Base-by-base conservation (phyloP, 2,888 invertebrate species). In the Andrena dorsata region DNA sequence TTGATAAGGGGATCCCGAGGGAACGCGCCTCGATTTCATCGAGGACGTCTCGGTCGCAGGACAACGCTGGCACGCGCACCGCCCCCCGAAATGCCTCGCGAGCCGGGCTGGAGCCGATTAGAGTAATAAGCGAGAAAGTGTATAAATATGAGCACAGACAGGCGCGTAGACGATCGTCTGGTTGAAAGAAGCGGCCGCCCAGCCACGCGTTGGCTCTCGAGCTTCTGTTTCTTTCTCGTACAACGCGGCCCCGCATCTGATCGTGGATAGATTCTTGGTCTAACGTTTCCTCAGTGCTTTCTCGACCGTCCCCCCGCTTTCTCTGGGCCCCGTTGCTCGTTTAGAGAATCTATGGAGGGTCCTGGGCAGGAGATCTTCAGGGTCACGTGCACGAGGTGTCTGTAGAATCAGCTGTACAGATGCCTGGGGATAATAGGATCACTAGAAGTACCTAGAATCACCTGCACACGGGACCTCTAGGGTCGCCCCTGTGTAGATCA, bases 101-200 rank as follows among this genome's bases (percentile, higher is more conserved):
- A 75, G 41, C 53, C 56, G 56, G 74, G 81, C 74, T 70, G 61
- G 77, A 82, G 83, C 78, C 68, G 70, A 83, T 82, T 82, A 78
- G 75, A 72, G 51, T 82, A 83, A 75, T 72, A 71, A 72, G 65
- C 35, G 70, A 82, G 41, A 32, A 75, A 75, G 61, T 56, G 76
- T 77, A 76, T 49, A 68, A 80, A 56, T 23, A 49, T 65, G 61
- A 66, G 56, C 76, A 60, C 65, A 51, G 74, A 74, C 64, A 80
- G 53, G 8, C 58, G 73, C 51, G 76, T 28, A 35, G 49, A 47
- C 65, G 64, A 70, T 51, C 58, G 16, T 30, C 64, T 56, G 51
- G 63, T 68, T 68, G 61, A 20, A 49, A 61, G 13, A 65, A 47
- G 16, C 72, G 56, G 49, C 61, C 61, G 61, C 63, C 53, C 32